Conservation (phyloP, 2,113 vertebrate genomes). For the Nyctereutes procyonoides region DNA sequence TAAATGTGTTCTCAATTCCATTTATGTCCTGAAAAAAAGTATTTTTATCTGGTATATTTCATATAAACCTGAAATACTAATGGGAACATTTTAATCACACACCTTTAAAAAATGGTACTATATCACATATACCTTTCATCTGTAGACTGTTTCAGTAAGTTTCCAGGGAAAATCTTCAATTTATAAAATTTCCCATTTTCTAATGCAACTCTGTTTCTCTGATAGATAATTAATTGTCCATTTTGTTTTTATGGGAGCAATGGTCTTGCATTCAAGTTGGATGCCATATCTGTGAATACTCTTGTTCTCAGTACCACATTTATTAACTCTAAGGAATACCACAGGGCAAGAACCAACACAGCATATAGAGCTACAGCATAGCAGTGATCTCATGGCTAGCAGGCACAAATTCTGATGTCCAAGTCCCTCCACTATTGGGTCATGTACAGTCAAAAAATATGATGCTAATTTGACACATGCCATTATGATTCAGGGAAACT, state of each 20-base stretch:
- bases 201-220: not conserved
- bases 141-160: not conserved
- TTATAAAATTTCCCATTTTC: not conserved
- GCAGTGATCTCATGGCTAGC: no score
- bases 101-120: not conserved
- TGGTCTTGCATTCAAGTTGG: not conserved
- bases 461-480: not conserved
- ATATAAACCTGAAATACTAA: not conserved
- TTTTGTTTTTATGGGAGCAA: not conserved
- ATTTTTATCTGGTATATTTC: not conserved
- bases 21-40: not conserved
- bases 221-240: not conserved
- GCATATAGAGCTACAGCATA: fast-evolving
- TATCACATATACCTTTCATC: not conserved
- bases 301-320: not conserved
- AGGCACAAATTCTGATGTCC: not conserved
- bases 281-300: not conserved
- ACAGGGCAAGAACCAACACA: not conserved
- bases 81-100: not conserved
- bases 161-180: not conserved
- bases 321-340: not conserved
- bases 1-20: not conserved
- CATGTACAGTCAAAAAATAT: not conserved
- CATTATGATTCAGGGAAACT: not conserved
- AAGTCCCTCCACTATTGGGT: not conserved